Evolutionary conservation across 2,888 invertebrate genomes (phyloP), one percentile per base, ranked within the genome.

Genomic region (Ceriagrion tenellum): DNA sequence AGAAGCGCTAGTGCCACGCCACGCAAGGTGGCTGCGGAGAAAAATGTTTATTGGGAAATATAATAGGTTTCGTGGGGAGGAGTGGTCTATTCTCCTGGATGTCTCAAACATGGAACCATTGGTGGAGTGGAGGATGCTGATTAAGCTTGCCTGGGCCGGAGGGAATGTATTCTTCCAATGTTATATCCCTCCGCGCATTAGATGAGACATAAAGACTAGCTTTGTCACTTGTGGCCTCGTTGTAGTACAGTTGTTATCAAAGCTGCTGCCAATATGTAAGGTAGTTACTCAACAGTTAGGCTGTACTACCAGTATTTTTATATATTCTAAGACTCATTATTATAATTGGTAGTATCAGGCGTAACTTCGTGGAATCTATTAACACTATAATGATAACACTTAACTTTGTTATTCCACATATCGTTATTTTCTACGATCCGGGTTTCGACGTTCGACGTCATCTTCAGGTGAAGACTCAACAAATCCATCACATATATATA

Each of bases 31-130:
- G 88, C 88, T 20, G 23, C n/a, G 26, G 55, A 13, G 69, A 69
- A 47, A 93, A 93, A 93, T 93, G 69, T 93, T 47, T 93, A 93
- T 93, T 69, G 93, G 93, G 69, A n/a, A 93, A 63, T 47, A 69
- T 18, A 91, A 81, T 81, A 35, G 26, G 81, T 69, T 69, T 69
- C 26, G 23, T 81, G 0, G 81, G 23, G 30, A 35, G 23, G 55
- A 23, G 40, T 35, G 35, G 93, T 47, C 69, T 93, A 59, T 47
- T 69, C 59, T 26, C 47, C 10, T 40, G 93, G 69, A 47, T 91
- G 35, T 35, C n/a, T 26, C 12, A 69, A 69, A 26, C 20, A n/a
- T 35, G 35, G 63, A 23, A 20, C 16, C 63, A 23, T 93, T n/a
- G 47, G 47, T 63, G 30, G 63, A 35, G 18, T 91, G 0, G 93